Conservation (phyloP, 1,140 invertebrate genomes). For the Piezodorus guildinii region DNA sequence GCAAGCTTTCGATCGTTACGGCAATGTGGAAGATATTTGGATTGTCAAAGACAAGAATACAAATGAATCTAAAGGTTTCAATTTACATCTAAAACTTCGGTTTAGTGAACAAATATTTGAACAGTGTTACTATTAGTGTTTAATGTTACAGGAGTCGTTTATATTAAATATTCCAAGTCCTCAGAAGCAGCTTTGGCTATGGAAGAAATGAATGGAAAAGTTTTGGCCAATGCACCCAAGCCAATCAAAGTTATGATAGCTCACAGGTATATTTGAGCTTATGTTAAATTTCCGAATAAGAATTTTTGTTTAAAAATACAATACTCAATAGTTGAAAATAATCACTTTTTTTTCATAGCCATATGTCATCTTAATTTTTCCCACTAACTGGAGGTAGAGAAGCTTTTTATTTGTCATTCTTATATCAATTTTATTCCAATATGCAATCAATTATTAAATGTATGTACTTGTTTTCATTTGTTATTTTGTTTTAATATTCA, state of each 20-base stretch:
- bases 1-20: slow-evolving; percentile 66
- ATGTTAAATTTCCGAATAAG: too few relatives aligned
- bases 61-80: slow-evolving; percentile 73
- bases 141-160: slow-evolving; percentile 50
- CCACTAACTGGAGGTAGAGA: too few relatives aligned
- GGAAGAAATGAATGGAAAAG: slow-evolving; percentile 76
- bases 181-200: slow-evolving; percentile 72
- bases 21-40: slow-evolving; percentile 77
- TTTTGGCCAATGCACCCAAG: slow-evolving; percentile 55
- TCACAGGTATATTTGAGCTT: slow-evolving; percentile 45
- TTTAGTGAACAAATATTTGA: background rate
- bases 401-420: too few relatives aligned
- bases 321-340: too few relatives aligned
- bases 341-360: too few relatives aligned
- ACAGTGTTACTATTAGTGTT: slow-evolving; percentile 13
- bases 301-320: too few relatives aligned
- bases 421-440: too few relatives aligned
- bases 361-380: too few relatives aligned
- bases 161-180: slow-evolving; percentile 75
- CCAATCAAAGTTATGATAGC: slow-evolving; percentile 85
- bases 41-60: slow-evolving; percentile 74
- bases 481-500: too few relatives aligned
- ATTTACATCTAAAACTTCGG: background rate
- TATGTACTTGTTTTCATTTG: too few relatives aligned
- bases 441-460: too few relatives aligned